Conservation (phyloP, 2,888 invertebrate genomes). For the Limnephilus marmoratus region DNA sequence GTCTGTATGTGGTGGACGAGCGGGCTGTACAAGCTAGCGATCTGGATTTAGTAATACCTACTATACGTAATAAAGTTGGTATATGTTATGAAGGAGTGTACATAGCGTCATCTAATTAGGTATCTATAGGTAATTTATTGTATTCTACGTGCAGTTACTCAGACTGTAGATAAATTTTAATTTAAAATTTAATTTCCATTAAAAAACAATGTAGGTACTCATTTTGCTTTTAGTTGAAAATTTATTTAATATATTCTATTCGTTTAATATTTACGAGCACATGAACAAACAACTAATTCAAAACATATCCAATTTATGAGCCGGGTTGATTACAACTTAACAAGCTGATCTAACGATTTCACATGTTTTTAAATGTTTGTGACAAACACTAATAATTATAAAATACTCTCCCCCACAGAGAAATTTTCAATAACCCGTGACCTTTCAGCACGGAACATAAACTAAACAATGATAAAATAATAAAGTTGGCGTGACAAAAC, state of each 20-base stretch:
- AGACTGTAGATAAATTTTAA: not conserved
- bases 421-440: slow-evolving; percentile 16
- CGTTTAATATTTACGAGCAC: not conserved
- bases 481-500: slow-evolving; percentile 35
- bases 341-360: not conserved
- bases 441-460: slow-evolving; percentile 19
- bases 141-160: not conserved
- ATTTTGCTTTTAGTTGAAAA: not conserved
- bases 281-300: not conserved
- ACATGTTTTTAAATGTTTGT: not conserved
- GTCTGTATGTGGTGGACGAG: too few relatives aligned
- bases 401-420: not conserved
- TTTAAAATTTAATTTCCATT: not conserved
- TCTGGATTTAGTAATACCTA: too few relatives aligned
- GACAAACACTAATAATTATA: not conserved
- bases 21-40: too few relatives aligned
- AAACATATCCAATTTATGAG: not conserved
- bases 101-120: not conserved
- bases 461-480: slow-evolving; percentile 29
- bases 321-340: not conserved
- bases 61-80: too few relatives aligned
- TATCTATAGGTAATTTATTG: not conserved
- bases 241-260: not conserved
- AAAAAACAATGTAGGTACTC: not conserved
- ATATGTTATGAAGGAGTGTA: not conserved